These are phyloP conservation scores for Strix uralensis DNA, from an alignment of 2,113 vertebrate species.

Conservation along the genomic window DNA sequence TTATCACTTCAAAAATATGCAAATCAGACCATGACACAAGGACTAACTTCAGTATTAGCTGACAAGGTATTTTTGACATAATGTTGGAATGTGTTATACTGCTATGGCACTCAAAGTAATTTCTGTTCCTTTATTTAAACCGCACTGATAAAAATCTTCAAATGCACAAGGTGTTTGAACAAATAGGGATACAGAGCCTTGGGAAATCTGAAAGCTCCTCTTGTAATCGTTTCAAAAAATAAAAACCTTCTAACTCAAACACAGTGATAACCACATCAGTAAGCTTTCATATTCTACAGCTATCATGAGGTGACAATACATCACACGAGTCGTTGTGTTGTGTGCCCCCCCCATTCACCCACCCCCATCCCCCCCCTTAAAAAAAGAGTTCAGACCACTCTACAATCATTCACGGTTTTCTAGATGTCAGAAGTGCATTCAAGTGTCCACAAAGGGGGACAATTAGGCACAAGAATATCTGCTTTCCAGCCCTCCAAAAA, in stretches of 20 bases:
- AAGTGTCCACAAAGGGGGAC: neutral
- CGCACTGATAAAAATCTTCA: neutral
- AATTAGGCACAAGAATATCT: neutral
- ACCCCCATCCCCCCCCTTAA: too few relatives aligned
- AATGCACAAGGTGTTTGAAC: neutral
- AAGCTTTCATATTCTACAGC: neutral
- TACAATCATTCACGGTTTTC: neutral
- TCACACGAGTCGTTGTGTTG: fast-evolving
- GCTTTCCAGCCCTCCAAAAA: neutral
- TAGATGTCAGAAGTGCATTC: neutral
- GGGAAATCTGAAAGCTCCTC: neutral
- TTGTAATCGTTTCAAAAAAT: neutral
- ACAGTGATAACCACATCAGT: neutral
- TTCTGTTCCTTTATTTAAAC: neutral
- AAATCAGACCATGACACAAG: neutral
- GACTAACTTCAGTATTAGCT: neutral
- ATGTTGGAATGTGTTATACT: neutral
- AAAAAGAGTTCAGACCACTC: neutral
- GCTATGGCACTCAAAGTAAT: neutral
- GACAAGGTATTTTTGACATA: neutral
- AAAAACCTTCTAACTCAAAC: neutral
- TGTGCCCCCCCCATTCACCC: too few relatives aligned
- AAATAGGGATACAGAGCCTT: neutral
- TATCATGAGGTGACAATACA: neutral
- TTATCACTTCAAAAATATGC: neutral